Evolutionary conservation across 1,140 invertebrate species (phyloP).

Genomic region (Belonocnema kinseyi): DNA sequence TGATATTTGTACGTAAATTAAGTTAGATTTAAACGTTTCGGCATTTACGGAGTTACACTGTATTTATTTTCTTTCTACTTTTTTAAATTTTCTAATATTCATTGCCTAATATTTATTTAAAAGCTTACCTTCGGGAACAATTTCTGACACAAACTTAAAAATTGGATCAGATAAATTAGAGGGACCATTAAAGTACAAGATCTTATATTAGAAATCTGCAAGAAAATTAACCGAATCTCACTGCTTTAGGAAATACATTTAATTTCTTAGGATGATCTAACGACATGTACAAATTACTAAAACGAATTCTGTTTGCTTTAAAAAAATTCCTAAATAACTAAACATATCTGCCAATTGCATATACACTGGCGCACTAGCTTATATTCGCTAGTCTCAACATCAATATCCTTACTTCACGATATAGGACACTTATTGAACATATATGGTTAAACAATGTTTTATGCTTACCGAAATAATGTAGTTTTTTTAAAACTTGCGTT

Average conservation of each 20-base stretch:
- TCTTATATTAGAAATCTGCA: slow-evolving; percentile 21
- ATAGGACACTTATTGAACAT: no score
- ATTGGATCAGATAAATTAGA: slow-evolving; percentile 29
- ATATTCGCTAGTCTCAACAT: no score
- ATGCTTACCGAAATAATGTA: no score
- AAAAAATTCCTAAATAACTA: slow-evolving; percentile 25
- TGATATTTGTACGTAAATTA: no score
- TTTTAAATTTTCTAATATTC: slow-evolving; percentile 50
- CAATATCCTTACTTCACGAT: no score
- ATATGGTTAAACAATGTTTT: no score
- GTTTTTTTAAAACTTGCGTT: no score
- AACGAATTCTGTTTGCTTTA: slow-evolving; percentile 39
- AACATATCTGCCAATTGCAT: no score
- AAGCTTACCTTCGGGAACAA: slow-evolving; percentile 60
- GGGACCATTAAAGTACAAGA: slow-evolving; percentile 35
- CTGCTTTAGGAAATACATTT: background rate
- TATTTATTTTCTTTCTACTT: slow-evolving; percentile 40
- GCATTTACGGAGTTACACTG: no score
- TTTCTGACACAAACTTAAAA: slow-evolving; percentile 51
- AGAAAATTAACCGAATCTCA: background rate
- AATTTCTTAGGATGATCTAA: no score
- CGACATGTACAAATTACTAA: slow-evolving; percentile 31
- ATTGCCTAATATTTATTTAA: slow-evolving; percentile 58
- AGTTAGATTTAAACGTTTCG: no score
- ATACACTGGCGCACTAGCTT: no score